Base-by-base conservation (phyloP, 2,113 vertebrate species). In the Synchiropus splendidus region DNA sequence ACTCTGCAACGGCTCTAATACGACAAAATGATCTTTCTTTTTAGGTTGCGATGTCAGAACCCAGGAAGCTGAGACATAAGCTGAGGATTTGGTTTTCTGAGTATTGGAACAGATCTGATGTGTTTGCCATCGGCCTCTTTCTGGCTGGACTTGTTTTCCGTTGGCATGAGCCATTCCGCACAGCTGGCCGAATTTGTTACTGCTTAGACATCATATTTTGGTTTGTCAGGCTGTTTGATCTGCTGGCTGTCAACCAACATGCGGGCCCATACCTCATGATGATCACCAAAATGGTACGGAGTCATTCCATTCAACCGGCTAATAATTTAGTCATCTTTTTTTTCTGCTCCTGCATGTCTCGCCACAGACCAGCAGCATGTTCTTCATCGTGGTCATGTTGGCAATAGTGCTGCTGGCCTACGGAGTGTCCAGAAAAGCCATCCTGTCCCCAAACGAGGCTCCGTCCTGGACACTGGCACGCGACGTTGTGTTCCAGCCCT, bases 371-470 rank as follows among this genome's bases (percentile, higher is more conserved):
- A 87, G 83, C 40, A 97, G 97, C 74, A 99, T 99, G 95, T 97
- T 97, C 78, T 97, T 90, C 75, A 95, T 99, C 5, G 92, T 99
- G 58, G 80, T 95, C 61, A 94, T 99, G 70, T 98, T 99, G 95
- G 92, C 90, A 5, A 91, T 97, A 12, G 90, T 98, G 17, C 70
- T 99, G 31, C 59, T 99, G 74, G 97, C 90, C 70, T 99, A 92
- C 9, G 95, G 94, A 0, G 92, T 98, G 30, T 86, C 93, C 15
- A 88, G 95, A 45, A 93, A 97, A 64, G 88, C 95, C 39, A 92
- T 99, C 57, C 83, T 99, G 44, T 92, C 89, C 0, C 94, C 92
- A 12, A 16, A 86, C 1, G 90, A 95, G 39, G 75, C 81, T 13
- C 92, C 92, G 0, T 94, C 91, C 9, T 99, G 95, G 94, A 78